phyloP scores from a whole-genome alignment of 2,797 vertebrate species.

The Spinibarbus caldwelli region DNA sequence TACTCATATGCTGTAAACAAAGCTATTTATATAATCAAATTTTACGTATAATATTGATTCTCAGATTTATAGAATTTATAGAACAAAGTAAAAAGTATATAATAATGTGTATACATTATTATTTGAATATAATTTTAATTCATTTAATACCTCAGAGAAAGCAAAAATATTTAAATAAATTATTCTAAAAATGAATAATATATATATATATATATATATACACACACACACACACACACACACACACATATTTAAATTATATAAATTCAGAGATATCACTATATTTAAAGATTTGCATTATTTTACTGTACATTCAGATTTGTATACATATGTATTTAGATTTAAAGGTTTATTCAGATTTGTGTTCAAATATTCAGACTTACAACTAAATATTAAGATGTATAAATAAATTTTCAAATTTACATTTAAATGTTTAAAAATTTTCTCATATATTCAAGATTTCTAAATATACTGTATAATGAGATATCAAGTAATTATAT shows the following conservation, averaged over 20 bases:
- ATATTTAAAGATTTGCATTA: neutral
- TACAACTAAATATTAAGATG: neutral
- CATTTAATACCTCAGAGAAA: too few species aligned
- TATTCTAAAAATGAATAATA: too few species aligned
- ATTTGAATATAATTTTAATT: too few species aligned
- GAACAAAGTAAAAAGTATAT: too few species aligned
- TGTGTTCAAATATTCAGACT: neutral
- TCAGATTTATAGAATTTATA: neutral
- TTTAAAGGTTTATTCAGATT: neutral
- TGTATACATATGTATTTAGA: too few species aligned
- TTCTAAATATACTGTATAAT: neutral
- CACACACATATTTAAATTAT: too few species aligned
- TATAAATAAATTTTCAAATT: neutral
- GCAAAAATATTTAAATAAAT: too few species aligned
- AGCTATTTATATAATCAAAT: neutral
- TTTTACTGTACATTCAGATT: too few species aligned
- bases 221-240: accelerated
- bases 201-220: neutral
- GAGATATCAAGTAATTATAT: neutral
- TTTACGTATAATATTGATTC: too few species aligned
- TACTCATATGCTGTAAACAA: too few species aligned
- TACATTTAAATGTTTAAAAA: neutral
- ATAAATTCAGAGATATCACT: neutral
- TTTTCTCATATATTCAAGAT: neutral
- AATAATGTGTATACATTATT: too few species aligned